phyloP scores from a whole-genome alignment of 2,888 invertebrate species.

The Stenichneumon culpator region DNA sequence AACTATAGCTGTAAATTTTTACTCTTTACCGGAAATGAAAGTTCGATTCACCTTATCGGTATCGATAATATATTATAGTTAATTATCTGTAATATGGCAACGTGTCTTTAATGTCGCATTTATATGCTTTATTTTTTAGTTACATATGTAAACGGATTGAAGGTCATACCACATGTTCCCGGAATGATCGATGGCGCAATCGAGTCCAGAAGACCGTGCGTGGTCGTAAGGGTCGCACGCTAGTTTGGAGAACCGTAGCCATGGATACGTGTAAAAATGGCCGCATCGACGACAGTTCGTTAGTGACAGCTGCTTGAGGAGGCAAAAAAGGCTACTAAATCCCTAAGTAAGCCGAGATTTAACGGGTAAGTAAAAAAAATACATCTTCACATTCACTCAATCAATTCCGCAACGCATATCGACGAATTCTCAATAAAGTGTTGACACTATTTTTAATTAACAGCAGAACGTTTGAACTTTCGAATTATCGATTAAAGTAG shows the following conservation, averaged over 20 bases:
- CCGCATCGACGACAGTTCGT: slow-evolving; percentile 77
- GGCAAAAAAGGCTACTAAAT: slow-evolving; percentile 67
- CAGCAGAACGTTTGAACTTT: neutral
- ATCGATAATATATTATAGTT: neutral
- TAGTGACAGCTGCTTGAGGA: slow-evolving; percentile 76
- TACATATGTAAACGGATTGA: slow-evolving; percentile 4
- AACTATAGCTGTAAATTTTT: neutral
- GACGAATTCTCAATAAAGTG: neutral
- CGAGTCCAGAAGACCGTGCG: slow-evolving; percentile 19
- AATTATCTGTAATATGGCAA: neutral
- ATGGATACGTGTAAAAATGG: slow-evolving; percentile 79
- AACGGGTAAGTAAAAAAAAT: slow-evolving; percentile 64
- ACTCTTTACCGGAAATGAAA: neutral
- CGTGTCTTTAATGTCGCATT: neutral
- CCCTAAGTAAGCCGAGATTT: slow-evolving; percentile 55
- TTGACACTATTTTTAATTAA: neutral
- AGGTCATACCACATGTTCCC: slow-evolving; percentile 26
- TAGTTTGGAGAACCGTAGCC: slow-evolving; percentile 77
- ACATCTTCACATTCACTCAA: neutral
- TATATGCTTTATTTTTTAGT: neutral
- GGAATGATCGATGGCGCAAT: slow-evolving; percentile 54
- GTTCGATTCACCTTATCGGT: neutral
- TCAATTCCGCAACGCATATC: neutral
- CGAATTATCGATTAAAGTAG: neutral
- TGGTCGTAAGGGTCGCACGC: slow-evolving; percentile 27